These are phyloP conservation scores for Grapholita molesta DNA, from an alignment of 1,140 invertebrate species.

Conservation along the genomic window DNA sequence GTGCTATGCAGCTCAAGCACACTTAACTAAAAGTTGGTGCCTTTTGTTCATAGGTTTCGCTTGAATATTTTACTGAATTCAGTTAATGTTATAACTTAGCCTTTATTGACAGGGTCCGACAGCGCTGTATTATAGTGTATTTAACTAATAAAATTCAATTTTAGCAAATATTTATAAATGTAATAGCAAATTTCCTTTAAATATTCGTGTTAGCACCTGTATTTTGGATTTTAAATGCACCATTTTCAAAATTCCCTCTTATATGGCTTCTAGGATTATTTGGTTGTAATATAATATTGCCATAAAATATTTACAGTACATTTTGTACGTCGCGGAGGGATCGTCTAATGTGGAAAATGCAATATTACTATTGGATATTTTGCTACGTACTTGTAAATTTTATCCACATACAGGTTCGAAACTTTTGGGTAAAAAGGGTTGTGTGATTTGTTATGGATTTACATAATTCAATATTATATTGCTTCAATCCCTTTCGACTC, in stretches of 20 bases:
- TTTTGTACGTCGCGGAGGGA: neutral
- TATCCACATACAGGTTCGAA: slow-evolving; percentile 53
- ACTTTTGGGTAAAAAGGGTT: slow-evolving; percentile 69
- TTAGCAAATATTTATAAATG: slow-evolving; percentile 70
- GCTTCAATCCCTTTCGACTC: slow-evolving; percentile 41
- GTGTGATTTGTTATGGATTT: slow-evolving; percentile 70
- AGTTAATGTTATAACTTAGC: slow-evolving; percentile 56
- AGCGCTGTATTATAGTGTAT: slow-evolving; percentile 68
- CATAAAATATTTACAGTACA: neutral
- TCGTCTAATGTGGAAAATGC: neutral
- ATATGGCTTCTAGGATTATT: slow-evolving; percentile 36
- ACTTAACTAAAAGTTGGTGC: slow-evolving; percentile 28
- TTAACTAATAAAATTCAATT: slow-evolving; percentile 59
- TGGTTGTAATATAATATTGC: slow-evolving; percentile 18
- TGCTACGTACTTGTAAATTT: slow-evolving; percentile 43
- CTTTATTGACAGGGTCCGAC: slow-evolving; percentile 74
- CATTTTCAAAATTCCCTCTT: slow-evolving; percentile 53
- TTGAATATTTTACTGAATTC: slow-evolving; percentile 24
- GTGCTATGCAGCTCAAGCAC: neutral
- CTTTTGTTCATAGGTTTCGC: slow-evolving; percentile 26
- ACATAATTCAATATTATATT: slow-evolving; percentile 55
- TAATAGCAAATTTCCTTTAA: slow-evolving; percentile 64
- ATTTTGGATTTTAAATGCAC: slow-evolving; percentile 68
- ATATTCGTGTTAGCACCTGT: slow-evolving; percentile 66
- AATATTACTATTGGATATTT: slow-evolving; percentile 36